These are phyloP conservation scores for Pempheris klunzingeri DNA, from an alignment of 2,797 vertebrate species.

Conservation along the genomic window DNA sequence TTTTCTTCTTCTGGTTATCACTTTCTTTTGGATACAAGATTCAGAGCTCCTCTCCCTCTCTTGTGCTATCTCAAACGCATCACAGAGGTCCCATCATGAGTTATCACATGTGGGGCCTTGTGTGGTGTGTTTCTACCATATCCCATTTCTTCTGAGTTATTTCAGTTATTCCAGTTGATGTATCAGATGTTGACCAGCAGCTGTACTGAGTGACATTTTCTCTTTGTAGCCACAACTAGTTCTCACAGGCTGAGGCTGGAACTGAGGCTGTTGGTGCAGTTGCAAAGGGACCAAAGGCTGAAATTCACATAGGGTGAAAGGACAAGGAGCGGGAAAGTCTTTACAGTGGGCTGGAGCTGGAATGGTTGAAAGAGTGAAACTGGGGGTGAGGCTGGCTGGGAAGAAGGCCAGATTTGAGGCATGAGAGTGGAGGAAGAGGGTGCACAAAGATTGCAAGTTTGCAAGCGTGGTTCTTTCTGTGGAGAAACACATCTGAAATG, in stretches of 20 bases:
- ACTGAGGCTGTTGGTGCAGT: conserved; percentile 16
- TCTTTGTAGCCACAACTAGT: conserved; percentile 66
- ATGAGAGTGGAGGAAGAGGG: neutral
- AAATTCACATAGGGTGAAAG: conserved; percentile 29
- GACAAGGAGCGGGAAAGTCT: conserved; percentile 3
- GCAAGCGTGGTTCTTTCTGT: neutral
- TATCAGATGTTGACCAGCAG: conserved; percentile 37
- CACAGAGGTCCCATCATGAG: neutral
- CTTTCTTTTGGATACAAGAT: neutral
- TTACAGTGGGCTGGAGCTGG: conserved; percentile 2
- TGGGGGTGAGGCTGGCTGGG: conserved; percentile 17
- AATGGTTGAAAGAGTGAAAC: conserved; percentile 10
- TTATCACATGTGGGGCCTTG: neutral
- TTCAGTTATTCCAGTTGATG: conserved; percentile 42
- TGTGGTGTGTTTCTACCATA: conserved; percentile 49
- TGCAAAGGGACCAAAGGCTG: conserved; percentile 38
- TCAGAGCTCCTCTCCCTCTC: neutral
- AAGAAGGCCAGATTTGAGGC: conserved; percentile 37
- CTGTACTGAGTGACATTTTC: conserved; percentile 42
- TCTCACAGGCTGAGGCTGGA: conserved; percentile 68
- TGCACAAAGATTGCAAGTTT: neutral
- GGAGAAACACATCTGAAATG: conserved; percentile 20
- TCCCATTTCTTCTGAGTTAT: conserved; percentile 59
- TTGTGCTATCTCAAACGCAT: neutral
- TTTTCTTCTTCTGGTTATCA: neutral